Evolutionary conservation across 2,888 invertebrate genomes (phyloP).

Genomic region (Buathra laborator): DNA sequence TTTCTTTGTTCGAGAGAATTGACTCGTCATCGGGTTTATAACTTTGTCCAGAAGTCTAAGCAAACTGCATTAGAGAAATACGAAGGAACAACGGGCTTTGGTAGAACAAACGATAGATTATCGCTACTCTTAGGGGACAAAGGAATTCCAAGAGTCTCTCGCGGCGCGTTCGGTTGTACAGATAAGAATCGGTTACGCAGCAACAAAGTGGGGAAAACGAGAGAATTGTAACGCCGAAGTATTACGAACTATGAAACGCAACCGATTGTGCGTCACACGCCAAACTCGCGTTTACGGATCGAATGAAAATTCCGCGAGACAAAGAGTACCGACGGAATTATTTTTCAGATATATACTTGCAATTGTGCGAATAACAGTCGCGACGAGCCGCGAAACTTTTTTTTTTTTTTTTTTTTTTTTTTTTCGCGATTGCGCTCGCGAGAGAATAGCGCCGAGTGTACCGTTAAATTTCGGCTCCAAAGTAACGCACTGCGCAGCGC

Average conservation of each 20-base stretch:
- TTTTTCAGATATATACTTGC: background rate
- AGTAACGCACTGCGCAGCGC: constrained; percentile 28
- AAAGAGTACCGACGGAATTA: constrained; percentile 21
- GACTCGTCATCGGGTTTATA: background rate
- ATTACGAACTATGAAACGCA: background rate
- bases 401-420: constrained; percentile 5
- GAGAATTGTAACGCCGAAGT: constrained; percentile 31
- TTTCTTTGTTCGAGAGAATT: no score
- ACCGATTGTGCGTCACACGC: constrained; percentile 19
- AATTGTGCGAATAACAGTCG: background rate
- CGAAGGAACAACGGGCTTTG: background rate
- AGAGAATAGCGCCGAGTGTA: constrained; percentile 35
- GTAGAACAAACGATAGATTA: background rate
- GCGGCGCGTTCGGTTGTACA: background rate
- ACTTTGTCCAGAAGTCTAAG: background rate
- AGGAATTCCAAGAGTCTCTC: constrained; percentile 16
- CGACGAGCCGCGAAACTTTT: constrained; percentile 24
- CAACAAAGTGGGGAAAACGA: constrained; percentile 14
- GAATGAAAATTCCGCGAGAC: constrained; percentile 30
- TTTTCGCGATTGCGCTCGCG: constrained; percentile 8
- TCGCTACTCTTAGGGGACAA: constrained; percentile 24
- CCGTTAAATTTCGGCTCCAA: constrained; percentile 47
- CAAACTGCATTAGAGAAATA: background rate
- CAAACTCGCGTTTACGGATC: constrained; percentile 15
- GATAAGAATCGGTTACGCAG: constrained; percentile 31